These are phyloP conservation scores for Phyllostomus discolor DNA, from an alignment of 2,113 vertebrate genomes.

Conservation along the genomic window DNA sequence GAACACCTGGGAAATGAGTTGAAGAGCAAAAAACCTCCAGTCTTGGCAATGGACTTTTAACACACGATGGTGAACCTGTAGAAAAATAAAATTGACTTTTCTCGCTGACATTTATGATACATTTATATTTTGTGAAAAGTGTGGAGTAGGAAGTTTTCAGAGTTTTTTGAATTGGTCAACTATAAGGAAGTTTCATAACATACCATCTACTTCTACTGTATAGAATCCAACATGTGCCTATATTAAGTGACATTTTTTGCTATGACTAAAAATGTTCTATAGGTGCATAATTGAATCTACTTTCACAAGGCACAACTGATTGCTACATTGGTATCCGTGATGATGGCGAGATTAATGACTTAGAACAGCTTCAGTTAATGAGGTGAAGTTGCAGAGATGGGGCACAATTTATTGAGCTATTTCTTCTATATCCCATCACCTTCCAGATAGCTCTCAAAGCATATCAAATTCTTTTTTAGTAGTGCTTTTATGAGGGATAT, in stretches of 20 bases:
- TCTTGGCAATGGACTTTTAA: conserved; percentile 55
- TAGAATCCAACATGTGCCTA: conserved; percentile 38
- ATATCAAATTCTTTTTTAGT: not conserved
- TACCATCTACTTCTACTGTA: conserved; percentile 1
- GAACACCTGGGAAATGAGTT: conserved; percentile 48
- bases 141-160: conserved; percentile 35
- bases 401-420: conserved; percentile 48
- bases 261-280: conserved; percentile 32
- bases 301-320: conserved; percentile 53
- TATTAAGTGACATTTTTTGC: conserved; percentile 57
- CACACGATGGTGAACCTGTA: conserved; percentile 38
- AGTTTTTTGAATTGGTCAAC: conserved; percentile 29
- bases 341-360: conserved; percentile 56
- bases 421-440: conserved; percentile 27
- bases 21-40: conserved; percentile 47
- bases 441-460: conserved; percentile 32
- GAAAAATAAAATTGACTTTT: conserved; percentile 71
- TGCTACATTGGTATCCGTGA: conserved; percentile 38
- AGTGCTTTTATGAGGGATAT: not conserved
- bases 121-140: conserved; percentile 58
- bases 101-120: conserved; percentile 54
- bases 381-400: conserved; percentile 25
- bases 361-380: conserved; percentile 54
- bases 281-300: conserved; percentile 57
- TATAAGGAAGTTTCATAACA: conserved; percentile 48